These are phyloP conservation scores for Falco berigora DNA, from an alignment of 2,797 vertebrate genomes.

Conservation along the genomic window DNA sequence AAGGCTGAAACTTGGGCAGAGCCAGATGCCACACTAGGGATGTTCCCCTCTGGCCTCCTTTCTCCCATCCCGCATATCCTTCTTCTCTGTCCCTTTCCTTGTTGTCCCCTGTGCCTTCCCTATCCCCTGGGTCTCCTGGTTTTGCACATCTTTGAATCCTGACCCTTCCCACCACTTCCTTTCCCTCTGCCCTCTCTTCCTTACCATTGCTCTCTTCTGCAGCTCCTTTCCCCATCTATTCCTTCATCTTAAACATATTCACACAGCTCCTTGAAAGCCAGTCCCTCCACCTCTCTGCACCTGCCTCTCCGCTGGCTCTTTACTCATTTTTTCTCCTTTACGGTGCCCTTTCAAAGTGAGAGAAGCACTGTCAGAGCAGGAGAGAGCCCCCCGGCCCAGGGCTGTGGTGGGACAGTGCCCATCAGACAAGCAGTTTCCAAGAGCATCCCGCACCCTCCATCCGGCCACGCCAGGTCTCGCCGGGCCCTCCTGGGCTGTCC, in stretches of 20 bases:
- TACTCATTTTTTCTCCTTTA: not conserved
- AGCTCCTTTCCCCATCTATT: not conserved
- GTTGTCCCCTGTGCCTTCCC: not conserved
- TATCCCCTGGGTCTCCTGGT: not conserved
- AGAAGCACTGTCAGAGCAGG: not conserved
- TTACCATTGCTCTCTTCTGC: not conserved
- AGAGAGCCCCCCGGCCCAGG: not conserved
- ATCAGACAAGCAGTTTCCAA: not conserved
- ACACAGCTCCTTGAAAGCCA: not conserved
- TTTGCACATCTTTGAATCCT: not conserved
- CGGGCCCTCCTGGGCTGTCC: not conserved
- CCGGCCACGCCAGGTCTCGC: fast-evolving
- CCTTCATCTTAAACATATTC: not conserved
- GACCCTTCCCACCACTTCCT: not conserved
- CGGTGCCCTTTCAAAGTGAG: not conserved
- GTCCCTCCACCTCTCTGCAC: not conserved
- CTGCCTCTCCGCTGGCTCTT: not conserved
- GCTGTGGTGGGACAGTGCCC: not conserved
- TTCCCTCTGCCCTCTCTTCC: not conserved
- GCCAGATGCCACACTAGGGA: no score
- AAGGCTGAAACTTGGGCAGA: not conserved
- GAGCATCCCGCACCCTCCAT: not conserved
- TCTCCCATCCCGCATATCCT: not conserved
- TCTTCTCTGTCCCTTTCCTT: not conserved
- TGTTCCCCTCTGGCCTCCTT: not conserved